These are phyloP conservation scores for Anguilla pacifica DNA, from an alignment of 2,797 vertebrate species.

Conservation along the genomic window DNA sequence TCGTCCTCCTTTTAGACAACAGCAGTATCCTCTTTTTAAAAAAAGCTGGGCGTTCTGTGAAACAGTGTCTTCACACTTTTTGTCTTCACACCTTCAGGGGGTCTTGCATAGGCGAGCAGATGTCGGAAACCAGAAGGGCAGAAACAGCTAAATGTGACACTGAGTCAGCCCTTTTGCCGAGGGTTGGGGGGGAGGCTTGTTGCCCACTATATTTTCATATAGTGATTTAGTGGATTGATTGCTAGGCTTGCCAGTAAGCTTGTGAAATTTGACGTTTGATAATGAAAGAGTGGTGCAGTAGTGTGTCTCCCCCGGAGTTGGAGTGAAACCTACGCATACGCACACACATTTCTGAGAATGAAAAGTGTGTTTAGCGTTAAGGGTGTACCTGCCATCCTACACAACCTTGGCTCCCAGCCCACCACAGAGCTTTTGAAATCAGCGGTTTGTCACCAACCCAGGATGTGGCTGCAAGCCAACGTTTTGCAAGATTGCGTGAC, in stretches of 20 bases:
- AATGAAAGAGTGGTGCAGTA: neutral
- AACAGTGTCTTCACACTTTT: neutral
- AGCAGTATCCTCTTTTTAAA: neutral
- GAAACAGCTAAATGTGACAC: too few relatives aligned
- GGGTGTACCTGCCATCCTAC: neutral
- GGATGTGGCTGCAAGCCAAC: neutral
- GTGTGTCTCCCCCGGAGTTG: neutral
- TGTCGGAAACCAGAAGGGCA: neutral
- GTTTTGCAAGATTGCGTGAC: too few relatives aligned
- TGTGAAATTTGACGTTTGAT: neutral
- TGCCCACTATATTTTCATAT: neutral
- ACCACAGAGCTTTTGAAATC: neutral
- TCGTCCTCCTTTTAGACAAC: slow-evolving; percentile 23
- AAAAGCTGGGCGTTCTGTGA: neutral
- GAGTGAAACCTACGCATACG: neutral
- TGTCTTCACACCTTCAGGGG: neutral
- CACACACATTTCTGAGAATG: neutral
- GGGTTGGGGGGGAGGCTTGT: neutral
- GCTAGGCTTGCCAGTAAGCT: neutral
- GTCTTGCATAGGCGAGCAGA: neutral
- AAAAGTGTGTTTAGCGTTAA: neutral
- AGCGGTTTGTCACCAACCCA: neutral
- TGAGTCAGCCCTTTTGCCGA: too few relatives aligned
- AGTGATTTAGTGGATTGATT: neutral
- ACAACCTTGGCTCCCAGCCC: neutral